Conservation (phyloP, 2,797 vertebrate genomes). For the Eulemur rubriventer region DNA sequence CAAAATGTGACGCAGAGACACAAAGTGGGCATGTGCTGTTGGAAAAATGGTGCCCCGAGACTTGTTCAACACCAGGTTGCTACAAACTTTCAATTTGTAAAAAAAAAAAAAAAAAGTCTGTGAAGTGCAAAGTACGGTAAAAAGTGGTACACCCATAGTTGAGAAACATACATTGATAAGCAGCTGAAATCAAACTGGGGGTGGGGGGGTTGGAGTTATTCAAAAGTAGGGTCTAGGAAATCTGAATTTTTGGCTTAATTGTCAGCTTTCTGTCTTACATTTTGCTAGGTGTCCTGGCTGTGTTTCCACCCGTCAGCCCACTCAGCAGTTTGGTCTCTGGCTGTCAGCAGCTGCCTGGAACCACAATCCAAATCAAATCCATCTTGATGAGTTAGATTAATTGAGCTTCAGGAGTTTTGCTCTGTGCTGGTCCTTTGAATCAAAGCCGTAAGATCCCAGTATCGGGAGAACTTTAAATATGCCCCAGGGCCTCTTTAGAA, state of each 20-base stretch:
- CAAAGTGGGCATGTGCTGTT: not conserved
- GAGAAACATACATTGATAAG: not conserved
- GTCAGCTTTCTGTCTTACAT: not conserved
- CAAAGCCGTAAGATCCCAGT: slow-evolving; percentile 45
- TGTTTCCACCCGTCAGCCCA: not conserved
- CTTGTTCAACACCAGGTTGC: not conserved
- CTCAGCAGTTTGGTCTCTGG: slow-evolving; percentile 40
- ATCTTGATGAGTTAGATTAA: slow-evolving; percentile 71
- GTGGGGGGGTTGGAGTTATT: not conserved
- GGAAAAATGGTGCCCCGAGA: not conserved
- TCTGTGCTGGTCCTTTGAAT: slow-evolving; percentile 40
- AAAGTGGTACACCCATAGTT: not conserved
- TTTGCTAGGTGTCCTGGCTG: not conserved
- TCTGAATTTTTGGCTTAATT: not conserved
- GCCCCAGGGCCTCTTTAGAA: slow-evolving; percentile 39
- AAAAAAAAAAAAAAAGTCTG: not conserved
- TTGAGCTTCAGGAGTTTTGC: slow-evolving; percentile 58
- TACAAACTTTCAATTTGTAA: not conserved
- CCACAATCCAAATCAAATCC: slow-evolving; percentile 59
- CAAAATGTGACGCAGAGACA: not conserved
- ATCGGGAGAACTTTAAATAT: slow-evolving; percentile 6
- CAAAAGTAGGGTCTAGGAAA: not conserved
- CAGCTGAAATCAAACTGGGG: not conserved
- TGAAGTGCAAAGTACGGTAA: not conserved
- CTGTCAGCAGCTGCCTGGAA: slow-evolving; percentile 48